Base-by-base conservation (phyloP, 1,140 invertebrate genomes). In the Caenorhabditis briggsae region DNA sequence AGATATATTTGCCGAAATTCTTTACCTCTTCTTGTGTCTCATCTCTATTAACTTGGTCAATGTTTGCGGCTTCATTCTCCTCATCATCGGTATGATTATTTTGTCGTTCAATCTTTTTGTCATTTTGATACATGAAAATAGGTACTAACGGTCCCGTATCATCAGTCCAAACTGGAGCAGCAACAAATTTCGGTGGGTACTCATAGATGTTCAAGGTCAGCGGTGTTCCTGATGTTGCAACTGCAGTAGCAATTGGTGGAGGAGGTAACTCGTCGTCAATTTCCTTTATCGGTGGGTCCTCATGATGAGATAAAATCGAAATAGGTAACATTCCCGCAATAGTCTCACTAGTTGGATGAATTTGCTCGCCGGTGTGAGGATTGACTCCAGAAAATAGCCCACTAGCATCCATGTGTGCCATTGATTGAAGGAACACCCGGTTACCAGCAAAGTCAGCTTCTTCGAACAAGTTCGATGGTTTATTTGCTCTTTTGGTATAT, bases 91-190 rank as follows among this genome's bases (percentile, higher is more conserved):
- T 33, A 33, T 33, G 33, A 33, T 33, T 33, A 33, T 33, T 33
- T 33, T 33, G 33, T 33, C 50, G 20, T n/a, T 74, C 41, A n/a
- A 74, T 74, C 46, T 48, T 74, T n/a, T 48, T 48, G 12, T n/a
- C 65, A 2, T 43, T 46, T 16, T n/a, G 65, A 48, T 74, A 74
- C 65, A 46, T 46, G 14, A 12, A 46, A 2, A 18, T 3, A 46
- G 65, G 65, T 7, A 74, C 16, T 6, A 74, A 48, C 6, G 65
- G 65, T n/a, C 65, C 65, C 16, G 41, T 6, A 46, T 74, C 41
- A 18, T 74, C 65, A 5, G 65, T 48, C 65, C 65, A 74, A 74
- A 74, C n/a, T 8, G 41, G 65, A 16, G 65, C 65, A n/a, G 2
- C 41, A 2, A 16, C 65, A 48, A 74, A 16, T 8, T 46, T 46